A percentile compares a stretch with the other conserved stretches of the same genome.
Conservation (phyloP, 2,113 vertebrate genomes). For the Hippocampus abdominalis region DNA sequence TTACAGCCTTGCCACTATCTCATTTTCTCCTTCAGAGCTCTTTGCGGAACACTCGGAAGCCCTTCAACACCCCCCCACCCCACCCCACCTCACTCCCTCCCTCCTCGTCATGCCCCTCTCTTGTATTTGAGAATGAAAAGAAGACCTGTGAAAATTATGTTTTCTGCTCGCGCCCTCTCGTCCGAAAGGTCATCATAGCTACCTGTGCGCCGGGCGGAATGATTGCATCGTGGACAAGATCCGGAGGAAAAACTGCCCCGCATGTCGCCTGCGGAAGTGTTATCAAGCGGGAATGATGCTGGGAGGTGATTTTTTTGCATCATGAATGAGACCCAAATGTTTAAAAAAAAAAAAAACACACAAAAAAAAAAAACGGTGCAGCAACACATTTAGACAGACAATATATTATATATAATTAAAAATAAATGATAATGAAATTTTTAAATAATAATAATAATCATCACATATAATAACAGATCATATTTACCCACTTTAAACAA, state of each 20-base stretch:
- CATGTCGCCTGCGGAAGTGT: constrained; percentile 94
- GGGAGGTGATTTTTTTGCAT: constrained; percentile 82
- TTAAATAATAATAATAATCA: no score
- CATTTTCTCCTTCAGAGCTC: constrained; percentile 38
- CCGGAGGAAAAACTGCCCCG: constrained; percentile 95
- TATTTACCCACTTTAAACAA: no score
- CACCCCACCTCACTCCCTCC: background rate
- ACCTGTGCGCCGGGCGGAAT: constrained; percentile 95
- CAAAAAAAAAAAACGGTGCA: no score
- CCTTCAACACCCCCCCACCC: background rate
- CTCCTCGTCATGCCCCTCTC: constrained; percentile 25
- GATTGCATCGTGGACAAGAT: constrained; percentile 99
- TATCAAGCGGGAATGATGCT: constrained; percentile 98
- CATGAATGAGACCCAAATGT: background rate
- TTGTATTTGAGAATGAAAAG: constrained; percentile 21
- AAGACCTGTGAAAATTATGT: constrained; percentile 11
- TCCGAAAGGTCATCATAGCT: constrained; percentile 90
- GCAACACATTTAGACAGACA: no score
- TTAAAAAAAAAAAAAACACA: no score
- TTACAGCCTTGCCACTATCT: constrained; percentile 63
- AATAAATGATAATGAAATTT: no score
- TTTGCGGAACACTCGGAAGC: constrained; percentile 26
- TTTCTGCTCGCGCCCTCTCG: constrained; percentile 25
- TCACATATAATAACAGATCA: no score
- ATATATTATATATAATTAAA: no score